phyloP scores from a whole-genome alignment of 2,888 invertebrate species.

The Philaethria dido region DNA sequence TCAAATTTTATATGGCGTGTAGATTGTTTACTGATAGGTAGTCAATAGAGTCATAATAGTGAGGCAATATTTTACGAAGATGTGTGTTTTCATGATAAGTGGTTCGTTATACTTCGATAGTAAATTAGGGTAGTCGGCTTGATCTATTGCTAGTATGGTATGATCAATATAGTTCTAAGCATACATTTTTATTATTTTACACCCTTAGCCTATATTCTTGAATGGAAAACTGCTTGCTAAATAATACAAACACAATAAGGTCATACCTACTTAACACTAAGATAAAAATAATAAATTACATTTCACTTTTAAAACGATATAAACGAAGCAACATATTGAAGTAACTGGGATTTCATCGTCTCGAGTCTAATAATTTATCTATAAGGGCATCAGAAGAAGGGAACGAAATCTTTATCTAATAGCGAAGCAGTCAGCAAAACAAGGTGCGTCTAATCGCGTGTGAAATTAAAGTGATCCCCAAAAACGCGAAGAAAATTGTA shows the following conservation, averaged over 20 bases:
- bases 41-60: conserved; percentile 79
- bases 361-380: conserved; percentile 27
- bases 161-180: conserved; percentile 21
- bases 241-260: not conserved
- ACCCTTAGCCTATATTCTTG: not conserved
- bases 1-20: conserved; percentile 19
- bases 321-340: not conserved
- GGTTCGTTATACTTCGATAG: conserved; percentile 55
- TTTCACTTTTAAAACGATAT: not conserved
- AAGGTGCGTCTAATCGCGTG: conserved; percentile 65
- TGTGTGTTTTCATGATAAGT: conserved; percentile 68
- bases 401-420: conserved; percentile 38
- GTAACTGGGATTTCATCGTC: conserved; percentile 6
- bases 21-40: conserved; percentile 28
- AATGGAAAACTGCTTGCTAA: not conserved
- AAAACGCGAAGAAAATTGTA: conserved; percentile 59
- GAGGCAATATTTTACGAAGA: conserved; percentile 64
- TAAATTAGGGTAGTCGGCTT: conserved; percentile 66
- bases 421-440: conserved; percentile 53
- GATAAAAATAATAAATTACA: not conserved
- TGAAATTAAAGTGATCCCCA: conserved; percentile 55
- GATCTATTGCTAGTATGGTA: conserved; percentile 64
- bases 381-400: conserved; percentile 22
- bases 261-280: not conserved
- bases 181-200: not conserved